Evolutionary conservation across 2,797 vertebrate genomes (phyloP).

Genomic region (Onychomys torridus): DNA sequence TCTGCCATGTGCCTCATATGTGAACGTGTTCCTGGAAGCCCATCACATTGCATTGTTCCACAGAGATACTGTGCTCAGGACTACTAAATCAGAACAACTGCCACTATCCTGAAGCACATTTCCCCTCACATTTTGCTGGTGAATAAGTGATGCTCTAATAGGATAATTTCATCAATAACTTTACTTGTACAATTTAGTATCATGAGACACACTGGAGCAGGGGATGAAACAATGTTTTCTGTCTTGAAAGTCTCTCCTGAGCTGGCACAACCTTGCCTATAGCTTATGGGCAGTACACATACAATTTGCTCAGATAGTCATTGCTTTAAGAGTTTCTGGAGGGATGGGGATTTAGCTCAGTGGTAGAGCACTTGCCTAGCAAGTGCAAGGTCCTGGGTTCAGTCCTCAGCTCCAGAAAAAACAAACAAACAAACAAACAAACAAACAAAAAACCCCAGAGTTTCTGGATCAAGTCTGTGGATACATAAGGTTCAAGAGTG

Average conservation of each 20-base stretch:
- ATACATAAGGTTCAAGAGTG: conserved; percentile 92
- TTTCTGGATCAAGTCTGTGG: conserved; percentile 92
- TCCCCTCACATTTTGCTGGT: background rate
- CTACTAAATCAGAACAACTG: background rate
- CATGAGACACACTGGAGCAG: background rate
- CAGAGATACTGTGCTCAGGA: background rate
- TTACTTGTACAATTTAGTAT: background rate
- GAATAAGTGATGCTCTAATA: background rate
- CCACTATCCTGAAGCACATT: background rate
- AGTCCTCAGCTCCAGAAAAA: too few species aligned
- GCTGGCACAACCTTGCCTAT: conserved; percentile 89
- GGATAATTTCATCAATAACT: background rate
- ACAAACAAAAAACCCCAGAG: too few species aligned
- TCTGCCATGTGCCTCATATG: fast-evolving
- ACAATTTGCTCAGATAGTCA: conserved; percentile 91
- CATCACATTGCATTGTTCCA: background rate
- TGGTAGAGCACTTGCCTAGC: too few species aligned
- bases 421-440: too few species aligned
- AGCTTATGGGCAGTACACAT: conserved; percentile 90
- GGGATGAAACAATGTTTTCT: conserved; percentile 89
- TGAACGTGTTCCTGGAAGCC: fast-evolving
- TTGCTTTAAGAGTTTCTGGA: conserved; percentile 93
- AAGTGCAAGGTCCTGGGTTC: too few species aligned
- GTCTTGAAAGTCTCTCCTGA: conserved; percentile 91
- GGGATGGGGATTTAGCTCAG: too few species aligned